These are phyloP conservation scores for Conops quadrifasciatus DNA, from an alignment of 2,888 invertebrate genomes.

Conservation along the genomic window DNA sequence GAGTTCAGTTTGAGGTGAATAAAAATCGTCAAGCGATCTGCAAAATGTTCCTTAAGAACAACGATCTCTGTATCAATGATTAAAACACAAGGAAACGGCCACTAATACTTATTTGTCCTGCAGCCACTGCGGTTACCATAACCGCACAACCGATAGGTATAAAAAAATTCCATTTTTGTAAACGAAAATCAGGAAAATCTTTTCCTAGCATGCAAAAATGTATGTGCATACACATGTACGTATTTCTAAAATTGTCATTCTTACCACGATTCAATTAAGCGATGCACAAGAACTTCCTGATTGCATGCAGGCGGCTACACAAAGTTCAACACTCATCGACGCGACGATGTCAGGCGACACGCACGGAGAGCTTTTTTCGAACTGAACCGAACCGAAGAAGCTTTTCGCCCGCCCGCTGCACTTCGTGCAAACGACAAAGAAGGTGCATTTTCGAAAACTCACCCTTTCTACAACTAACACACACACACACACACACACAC, in stretches of 20 bases:
- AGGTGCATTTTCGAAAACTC: constrained; percentile 20
- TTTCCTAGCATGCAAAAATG: too few species aligned
- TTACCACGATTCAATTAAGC: constrained; percentile 27
- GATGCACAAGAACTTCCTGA: constrained; percentile 55
- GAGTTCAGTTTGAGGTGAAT: too few species aligned
- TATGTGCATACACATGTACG: too few species aligned
- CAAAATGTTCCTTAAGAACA: background rate
- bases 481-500: constrained; percentile 42
- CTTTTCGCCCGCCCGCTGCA: constrained; percentile 3
- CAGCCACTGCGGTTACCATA: too few species aligned
- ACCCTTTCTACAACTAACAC: constrained; percentile 29
- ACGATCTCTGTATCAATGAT: too few species aligned
- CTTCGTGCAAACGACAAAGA: constrained; percentile 11
- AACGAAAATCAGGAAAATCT: too few species aligned
- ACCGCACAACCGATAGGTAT: too few species aligned
- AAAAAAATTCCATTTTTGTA: too few species aligned
- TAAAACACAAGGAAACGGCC: too few species aligned
- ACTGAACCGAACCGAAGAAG: constrained; percentile 1
- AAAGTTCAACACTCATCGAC: constrained; percentile 31
- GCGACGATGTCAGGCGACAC: constrained; percentile 7
- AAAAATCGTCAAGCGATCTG: background rate
- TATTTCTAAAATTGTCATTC: background rate
- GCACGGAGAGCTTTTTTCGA: constrained; percentile 26
- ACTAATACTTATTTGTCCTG: too few species aligned
- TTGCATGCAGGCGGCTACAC: constrained; percentile 45